phyloP scores from a whole-genome alignment of 2,888 invertebrate species.

The Poecilobothrus nobilitatus region DNA sequence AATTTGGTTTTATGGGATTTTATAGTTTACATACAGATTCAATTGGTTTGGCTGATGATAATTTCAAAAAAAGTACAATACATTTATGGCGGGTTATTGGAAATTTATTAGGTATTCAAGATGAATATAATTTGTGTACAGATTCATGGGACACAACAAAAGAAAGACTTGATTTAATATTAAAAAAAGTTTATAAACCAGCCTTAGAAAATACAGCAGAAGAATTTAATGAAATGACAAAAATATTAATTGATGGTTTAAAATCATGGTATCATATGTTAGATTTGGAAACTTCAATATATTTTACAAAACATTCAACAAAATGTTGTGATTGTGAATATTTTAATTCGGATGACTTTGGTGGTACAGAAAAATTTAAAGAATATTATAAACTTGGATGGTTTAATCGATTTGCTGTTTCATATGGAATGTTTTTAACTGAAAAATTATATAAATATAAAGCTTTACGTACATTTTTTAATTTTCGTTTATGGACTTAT shows the following conservation, averaged over 20 bases:
- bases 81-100: conserved; percentile 75
- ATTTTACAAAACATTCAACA: conserved; percentile 46
- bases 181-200: conserved; percentile 52
- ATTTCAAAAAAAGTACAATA: conserved; percentile 57
- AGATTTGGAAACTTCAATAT: conserved; percentile 47
- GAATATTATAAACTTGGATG: conserved; percentile 41
- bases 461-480: conserved; percentile 54
- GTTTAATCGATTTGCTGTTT: conserved; percentile 43
- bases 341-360: conserved; percentile 25
- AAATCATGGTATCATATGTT: conserved; percentile 55
- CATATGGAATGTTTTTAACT: conserved; percentile 34
- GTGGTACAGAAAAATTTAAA: conserved; percentile 3
- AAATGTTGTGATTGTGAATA: conserved; percentile 47
- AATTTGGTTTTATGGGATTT: conserved; percentile 68
- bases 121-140: conserved; percentile 60
- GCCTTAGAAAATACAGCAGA: conserved; percentile 49
- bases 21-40: conserved; percentile 43
- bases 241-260: conserved; percentile 53
- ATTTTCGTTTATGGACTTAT: conserved; percentile 50
- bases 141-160: conserved; percentile 52
- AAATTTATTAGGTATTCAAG: conserved; percentile 65
- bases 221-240: conserved; percentile 54
- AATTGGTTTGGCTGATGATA: conserved; percentile 52
- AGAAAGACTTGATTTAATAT: conserved; percentile 40
- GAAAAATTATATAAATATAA: conserved; percentile 44